These are phyloP conservation scores for Aphodius sticticus DNA, from an alignment of 2,888 invertebrate genomes.

Conservation along the genomic window DNA sequence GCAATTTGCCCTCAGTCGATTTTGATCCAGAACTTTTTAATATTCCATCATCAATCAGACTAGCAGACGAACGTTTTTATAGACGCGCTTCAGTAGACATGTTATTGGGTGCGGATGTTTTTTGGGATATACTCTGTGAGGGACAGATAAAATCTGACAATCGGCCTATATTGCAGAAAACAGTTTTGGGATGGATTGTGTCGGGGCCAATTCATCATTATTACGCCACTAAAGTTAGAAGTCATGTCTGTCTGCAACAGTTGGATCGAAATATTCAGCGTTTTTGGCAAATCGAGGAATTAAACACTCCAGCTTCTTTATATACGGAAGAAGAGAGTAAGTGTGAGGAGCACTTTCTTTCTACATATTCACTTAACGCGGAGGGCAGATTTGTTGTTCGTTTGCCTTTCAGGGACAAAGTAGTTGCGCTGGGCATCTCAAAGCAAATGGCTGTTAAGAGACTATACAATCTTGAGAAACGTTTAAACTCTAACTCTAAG, in stretches of 20 bases:
- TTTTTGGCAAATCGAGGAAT: conserved; percentile 14
- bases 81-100: neutral
- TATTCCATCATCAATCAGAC: neutral
- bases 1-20: conserved; percentile 6
- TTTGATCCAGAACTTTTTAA: neutral
- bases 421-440: neutral
- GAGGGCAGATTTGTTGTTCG: neutral
- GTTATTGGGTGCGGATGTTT: conserved; percentile 5
- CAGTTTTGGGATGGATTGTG: conserved; percentile 7
- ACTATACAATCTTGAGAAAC: neutral
- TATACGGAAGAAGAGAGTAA: neutral
- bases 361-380: neutral
- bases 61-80: neutral
- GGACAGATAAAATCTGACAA: conserved; percentile 10
- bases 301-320: neutral
- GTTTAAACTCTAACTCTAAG: neutral
- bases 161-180: conserved; percentile 10
- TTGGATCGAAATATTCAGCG: neutral
- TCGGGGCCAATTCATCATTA: neutral
- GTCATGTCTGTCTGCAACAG: conserved; percentile 7
- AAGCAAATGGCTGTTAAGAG: neutral
- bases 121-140: conserved; percentile 11
- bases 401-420: neutral
- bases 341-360: neutral
- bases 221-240: neutral